Evolutionary conservation across 2,888 invertebrate species (phyloP), one percentile per base, ranked within the genome.

Genomic region (Chrysina gloriosa): DNA sequence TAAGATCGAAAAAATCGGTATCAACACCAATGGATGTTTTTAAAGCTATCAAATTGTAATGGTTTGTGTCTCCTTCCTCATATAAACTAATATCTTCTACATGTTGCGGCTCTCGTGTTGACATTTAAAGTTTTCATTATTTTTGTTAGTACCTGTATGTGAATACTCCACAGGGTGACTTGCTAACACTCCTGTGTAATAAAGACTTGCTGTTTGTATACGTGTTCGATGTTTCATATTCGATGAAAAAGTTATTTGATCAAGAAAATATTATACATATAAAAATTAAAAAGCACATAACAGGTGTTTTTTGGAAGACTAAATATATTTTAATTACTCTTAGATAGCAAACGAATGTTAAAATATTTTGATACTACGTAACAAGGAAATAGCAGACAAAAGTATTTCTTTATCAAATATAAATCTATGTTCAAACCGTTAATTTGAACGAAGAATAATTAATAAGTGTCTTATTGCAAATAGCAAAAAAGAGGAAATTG

Each of bases 281-380:
- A 52, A 31, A 52, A 56, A 21, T 14, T 7, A 39, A 58, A 64
- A 65, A 67, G 39, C 61, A 67, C 50, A 42, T 19, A 6, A 19
- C 52, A 75, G 29, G 65, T 70, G 61, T 70, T 71, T 69, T 63
- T 61, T 45, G 42, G 65, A 77, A 78, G 78, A 78, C 77, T 79
- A 77, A 77, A 79, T 81, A 80, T 81, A 80, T 81, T 81, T 80
- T 80, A 80, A 79, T 79, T 80, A 80, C 80, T 78, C 77, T 71
- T 81, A 80, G 79, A 78, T 80, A 80, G 79, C 76, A 74, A 77
- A 77, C 75, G 78, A 77, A 78, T 78, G 79, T 81, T 80, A 74
- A 81, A 75, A 82, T 82, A 82, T 83, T 83, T 83, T 83, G 82
- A 82, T 83, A 83, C 82, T 79, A 79, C 42, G 56, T 61, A 61